Conservation (phyloP, 2,113 vertebrate genomes). For the Neogale vison region DNA sequence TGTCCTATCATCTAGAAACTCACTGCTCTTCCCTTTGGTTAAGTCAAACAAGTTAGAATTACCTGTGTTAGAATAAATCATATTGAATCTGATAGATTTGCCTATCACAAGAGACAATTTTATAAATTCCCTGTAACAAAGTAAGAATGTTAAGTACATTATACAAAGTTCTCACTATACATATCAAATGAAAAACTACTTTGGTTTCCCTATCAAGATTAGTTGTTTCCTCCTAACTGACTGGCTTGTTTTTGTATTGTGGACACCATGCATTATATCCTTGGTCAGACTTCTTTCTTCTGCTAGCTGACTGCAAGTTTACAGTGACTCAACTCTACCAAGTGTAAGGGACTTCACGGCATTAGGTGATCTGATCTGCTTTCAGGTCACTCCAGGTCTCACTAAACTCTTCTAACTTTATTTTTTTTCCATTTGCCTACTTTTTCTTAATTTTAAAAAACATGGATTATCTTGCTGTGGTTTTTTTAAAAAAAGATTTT, state of each 20-base stretch:
- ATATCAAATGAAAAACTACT: not conserved
- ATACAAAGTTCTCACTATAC: not conserved
- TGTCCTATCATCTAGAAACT: not conserved
- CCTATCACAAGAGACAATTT: not conserved
- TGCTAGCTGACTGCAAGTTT: not conserved
- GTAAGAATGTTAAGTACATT: not conserved
- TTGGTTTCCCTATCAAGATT: not conserved
- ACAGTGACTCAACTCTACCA: not conserved
- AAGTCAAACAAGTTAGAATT: not conserved
- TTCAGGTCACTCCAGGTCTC: not conserved
- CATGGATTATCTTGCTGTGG: not conserved
- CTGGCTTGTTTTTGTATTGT: not conserved
- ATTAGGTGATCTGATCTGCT: not conserved
- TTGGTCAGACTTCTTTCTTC: not conserved
- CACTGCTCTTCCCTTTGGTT: not conserved
- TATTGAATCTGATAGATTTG: not conserved
- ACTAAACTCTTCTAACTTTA: not conserved
- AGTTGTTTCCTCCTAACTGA: not conserved
- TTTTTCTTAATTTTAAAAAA: conserved; percentile 12
- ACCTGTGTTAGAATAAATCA: not conserved
- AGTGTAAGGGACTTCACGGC: not conserved
- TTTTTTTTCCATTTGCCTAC: not conserved
- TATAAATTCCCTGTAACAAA: not conserved
- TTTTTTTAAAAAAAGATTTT: not conserved
- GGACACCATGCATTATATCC: not conserved